phyloP scores from a whole-genome alignment of 2,797 vertebrate species.

The Fundulus diaphanus region DNA sequence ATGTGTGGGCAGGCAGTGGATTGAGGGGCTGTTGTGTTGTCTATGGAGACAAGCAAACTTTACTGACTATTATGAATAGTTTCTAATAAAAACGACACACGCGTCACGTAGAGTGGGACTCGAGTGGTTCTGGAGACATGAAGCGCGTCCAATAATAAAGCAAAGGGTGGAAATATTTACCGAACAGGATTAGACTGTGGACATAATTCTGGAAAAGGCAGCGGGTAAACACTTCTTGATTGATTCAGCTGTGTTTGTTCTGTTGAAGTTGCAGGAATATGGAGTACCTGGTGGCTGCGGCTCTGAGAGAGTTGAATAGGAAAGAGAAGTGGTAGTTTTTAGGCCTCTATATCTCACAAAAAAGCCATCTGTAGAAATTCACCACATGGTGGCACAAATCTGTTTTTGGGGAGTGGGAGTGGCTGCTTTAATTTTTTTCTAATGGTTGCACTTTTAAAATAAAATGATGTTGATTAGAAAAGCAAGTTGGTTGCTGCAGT shows the following conservation, averaged over 20 bases:
- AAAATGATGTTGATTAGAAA: too few relatives aligned
- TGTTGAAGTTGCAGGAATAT: constrained; percentile 24
- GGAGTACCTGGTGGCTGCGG: constrained; percentile 23
- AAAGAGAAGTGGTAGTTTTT: constrained; percentile 12
- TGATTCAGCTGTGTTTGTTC: constrained; percentile 38
- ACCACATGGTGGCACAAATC: background rate
- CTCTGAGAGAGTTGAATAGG: constrained; percentile 20
- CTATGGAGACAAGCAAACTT: constrained; percentile 1
- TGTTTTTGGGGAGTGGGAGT: background rate
- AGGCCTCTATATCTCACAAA: background rate
- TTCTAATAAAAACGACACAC: too few relatives aligned
- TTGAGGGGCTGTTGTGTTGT: constrained; percentile 21
- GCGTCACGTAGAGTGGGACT: background rate
- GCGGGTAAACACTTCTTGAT: constrained; percentile 23
- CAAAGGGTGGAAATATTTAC: constrained; percentile 3
- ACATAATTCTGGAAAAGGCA: constrained; percentile 9
- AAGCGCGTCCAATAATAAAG: background rate
- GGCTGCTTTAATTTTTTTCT: background rate
- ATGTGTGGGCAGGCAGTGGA: constrained; percentile 40
- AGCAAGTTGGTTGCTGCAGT: too few relatives aligned
- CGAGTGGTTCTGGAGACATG: background rate
- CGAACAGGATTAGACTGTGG: background rate
- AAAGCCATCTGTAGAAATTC: constrained; percentile 1
- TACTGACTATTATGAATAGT: constrained; percentile 11
- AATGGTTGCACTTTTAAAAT: constrained; percentile 8